phyloP scores from a whole-genome alignment of 2,797 vertebrate genomes.

The Graptemys geographica region DNA sequence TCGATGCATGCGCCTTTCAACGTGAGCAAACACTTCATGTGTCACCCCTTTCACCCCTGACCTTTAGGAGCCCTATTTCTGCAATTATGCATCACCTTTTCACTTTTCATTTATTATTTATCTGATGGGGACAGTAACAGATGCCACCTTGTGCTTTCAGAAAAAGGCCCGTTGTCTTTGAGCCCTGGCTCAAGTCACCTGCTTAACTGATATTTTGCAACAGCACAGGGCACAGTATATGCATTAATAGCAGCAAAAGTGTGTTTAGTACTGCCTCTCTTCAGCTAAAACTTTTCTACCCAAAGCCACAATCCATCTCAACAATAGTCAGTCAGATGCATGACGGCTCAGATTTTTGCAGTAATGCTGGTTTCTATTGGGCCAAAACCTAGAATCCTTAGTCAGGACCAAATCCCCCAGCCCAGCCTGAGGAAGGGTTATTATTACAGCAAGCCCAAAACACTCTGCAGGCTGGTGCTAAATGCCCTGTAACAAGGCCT shows the following conservation, averaged over 20 bases:
- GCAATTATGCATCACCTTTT: background rate
- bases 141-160: background rate
- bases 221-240: accelerated
- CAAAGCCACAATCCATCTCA: constrained; percentile 31
- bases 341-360: background rate
- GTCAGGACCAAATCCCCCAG: background rate
- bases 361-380: constrained; percentile 39
- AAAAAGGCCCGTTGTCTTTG: background rate
- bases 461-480: background rate
- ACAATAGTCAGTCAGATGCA: background rate
- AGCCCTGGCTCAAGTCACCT: accelerated
- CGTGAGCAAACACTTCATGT: background rate
- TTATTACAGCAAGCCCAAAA: background rate
- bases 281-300: background rate
- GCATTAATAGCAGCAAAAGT: constrained; percentile 10
- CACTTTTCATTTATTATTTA: background rate
- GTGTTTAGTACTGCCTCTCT: background rate
- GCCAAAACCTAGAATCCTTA: background rate
- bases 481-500: background rate
- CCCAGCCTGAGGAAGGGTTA: too few species aligned
- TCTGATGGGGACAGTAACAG: background rate
- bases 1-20: background rate
- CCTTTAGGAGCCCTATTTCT: background rate
- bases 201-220: background rate
- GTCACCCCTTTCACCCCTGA: background rate